phyloP scores from a whole-genome alignment of 1,140 invertebrate species.

The Drosophila seguyi region DNA sequence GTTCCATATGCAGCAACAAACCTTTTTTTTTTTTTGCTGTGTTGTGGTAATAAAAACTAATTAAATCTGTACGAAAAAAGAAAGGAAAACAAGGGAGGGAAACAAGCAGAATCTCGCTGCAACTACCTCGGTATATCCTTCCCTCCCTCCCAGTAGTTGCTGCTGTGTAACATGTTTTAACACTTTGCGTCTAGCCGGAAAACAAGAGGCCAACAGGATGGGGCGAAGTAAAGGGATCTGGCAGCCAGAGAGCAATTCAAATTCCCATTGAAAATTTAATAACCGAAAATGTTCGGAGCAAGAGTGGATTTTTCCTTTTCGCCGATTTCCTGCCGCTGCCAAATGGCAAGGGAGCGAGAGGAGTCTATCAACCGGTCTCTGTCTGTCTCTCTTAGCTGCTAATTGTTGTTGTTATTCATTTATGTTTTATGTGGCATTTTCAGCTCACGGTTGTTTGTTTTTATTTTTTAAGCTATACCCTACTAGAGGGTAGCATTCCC shows the following conservation, averaged over 20 bases:
- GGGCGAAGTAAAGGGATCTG: constrained; percentile 28
- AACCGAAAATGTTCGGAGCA: constrained; percentile 66
- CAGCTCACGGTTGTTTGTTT: constrained; percentile 16
- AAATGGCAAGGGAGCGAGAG: constrained; percentile 49
- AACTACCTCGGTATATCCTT: constrained; percentile 8
- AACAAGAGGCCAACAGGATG: constrained; percentile 20
- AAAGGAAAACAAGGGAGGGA: constrained; percentile 31
- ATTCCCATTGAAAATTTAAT: constrained; percentile 81
- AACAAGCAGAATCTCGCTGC: not conserved
- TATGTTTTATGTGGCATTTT: constrained; percentile 75
- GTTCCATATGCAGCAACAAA: constrained; percentile 58
- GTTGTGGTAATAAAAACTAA: constrained; percentile 78
- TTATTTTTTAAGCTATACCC: not conserved
- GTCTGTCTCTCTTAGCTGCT: constrained; percentile 24
- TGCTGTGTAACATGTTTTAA: constrained; percentile 70
- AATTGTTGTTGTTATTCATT: constrained; percentile 77
- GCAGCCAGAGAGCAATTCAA: constrained; percentile 62
- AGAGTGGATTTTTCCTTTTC: constrained; percentile 22
- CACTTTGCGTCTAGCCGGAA: constrained; percentile 71
- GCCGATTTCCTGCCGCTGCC: constrained; percentile 39
- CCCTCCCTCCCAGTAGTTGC: constrained; percentile 9
- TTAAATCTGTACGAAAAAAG: constrained; percentile 71
- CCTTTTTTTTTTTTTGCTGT: constrained; percentile 34
- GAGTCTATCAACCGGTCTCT: constrained; percentile 30
- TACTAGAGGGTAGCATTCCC: not conserved